These are phyloP conservation scores for Idaea dimidiata DNA, from an alignment of 2,888 invertebrate genomes.

Conservation along the genomic window DNA sequence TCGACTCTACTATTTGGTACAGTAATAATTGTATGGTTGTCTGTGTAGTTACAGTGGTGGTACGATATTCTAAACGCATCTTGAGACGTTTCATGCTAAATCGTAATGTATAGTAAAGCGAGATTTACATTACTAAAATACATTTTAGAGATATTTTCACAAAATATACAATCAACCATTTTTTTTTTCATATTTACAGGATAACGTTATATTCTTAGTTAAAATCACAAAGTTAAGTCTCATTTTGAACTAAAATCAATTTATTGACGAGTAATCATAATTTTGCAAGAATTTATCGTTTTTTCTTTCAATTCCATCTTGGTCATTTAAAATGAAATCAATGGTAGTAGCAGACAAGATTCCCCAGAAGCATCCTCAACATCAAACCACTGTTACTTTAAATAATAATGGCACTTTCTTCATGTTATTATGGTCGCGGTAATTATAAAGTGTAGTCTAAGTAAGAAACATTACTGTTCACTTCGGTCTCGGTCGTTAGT, in stretches of 20 bases:
- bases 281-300: too few species aligned
- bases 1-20: not conserved
- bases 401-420: not conserved
- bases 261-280: too few species aligned
- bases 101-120: too few species aligned
- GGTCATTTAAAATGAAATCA: too few species aligned
- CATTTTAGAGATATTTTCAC: too few species aligned
- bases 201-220: too few species aligned
- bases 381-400: not conserved
- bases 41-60: not conserved
- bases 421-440: not conserved
- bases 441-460: not conserved
- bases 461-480: not conserved
- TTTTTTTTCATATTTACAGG: too few species aligned
- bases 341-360: not conserved
- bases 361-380: not conserved
- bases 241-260: too few species aligned
- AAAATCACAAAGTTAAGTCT: too few species aligned
- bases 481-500: not conserved
- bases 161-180: too few species aligned
- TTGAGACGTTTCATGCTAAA: not conserved
- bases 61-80: not conserved
- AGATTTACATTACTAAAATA: too few species aligned
- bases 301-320: too few species aligned
- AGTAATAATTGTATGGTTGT: not conserved